These are phyloP conservation scores for Hippoglossus stenolepis DNA, from an alignment of 2,113 vertebrate species.

Conservation along the genomic window DNA sequence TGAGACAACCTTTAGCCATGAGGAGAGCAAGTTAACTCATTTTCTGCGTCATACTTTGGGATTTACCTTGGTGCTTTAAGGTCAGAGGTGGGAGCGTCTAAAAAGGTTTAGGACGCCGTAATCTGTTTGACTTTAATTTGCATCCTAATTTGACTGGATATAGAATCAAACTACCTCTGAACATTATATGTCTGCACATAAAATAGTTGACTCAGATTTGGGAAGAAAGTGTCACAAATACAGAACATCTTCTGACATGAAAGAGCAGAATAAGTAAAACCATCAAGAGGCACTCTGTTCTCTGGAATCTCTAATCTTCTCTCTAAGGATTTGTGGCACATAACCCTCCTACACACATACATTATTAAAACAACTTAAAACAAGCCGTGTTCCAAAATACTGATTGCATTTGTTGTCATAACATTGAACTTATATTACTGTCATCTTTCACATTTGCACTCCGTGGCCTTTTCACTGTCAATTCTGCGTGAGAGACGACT, in stretches of 20 bases:
- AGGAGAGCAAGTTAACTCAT: slow-evolving; percentile 34
- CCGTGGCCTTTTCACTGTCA: slow-evolving; percentile 41
- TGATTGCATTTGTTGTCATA: slow-evolving; percentile 61
- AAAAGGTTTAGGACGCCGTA: slow-evolving; percentile 21
- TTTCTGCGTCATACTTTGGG: slow-evolving; percentile 55
- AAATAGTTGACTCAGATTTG: slow-evolving; percentile 41
- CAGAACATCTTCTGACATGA: slow-evolving; percentile 54
- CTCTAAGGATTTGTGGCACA: slow-evolving; percentile 38
- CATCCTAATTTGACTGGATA: slow-evolving; percentile 26
- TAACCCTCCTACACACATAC: slow-evolving; percentile 10
- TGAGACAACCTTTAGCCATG: slow-evolving; percentile 65
- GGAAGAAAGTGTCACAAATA: slow-evolving; percentile 18
- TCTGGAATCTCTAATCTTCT: slow-evolving; percentile 28
- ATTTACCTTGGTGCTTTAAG: slow-evolving; percentile 55
- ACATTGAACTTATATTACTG: slow-evolving; percentile 39
- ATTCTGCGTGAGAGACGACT: slow-evolving; percentile 20
- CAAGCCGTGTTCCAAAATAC: slow-evolving; percentile 67
- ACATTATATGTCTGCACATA: background rate
- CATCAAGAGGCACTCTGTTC: slow-evolving; percentile 33
- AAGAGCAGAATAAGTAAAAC: slow-evolving; percentile 41
- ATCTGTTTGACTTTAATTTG: slow-evolving; percentile 13
- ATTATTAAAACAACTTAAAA: slow-evolving; percentile 60
- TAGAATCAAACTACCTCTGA: slow-evolving; percentile 10
- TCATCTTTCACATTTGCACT: slow-evolving; percentile 23
- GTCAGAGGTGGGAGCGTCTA: slow-evolving; percentile 1